Conservation (phyloP, 2,888 invertebrate species). For the Cosmia pyralina region DNA sequence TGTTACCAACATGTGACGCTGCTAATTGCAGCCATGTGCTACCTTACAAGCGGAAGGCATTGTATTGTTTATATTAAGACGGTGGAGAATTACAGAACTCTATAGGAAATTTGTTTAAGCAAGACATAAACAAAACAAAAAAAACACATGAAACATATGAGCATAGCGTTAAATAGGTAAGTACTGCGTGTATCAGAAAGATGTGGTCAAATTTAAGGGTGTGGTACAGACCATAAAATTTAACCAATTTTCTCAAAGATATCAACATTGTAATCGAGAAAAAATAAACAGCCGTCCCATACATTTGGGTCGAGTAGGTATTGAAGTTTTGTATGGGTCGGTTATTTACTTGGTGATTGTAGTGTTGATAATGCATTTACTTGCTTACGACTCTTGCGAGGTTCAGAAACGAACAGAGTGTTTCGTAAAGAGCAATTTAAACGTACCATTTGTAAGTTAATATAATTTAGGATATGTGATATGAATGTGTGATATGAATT, state of each 20-base stretch:
- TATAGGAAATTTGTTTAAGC: background rate
- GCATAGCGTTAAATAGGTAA: no score
- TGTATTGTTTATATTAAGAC: slow-evolving; percentile 6
- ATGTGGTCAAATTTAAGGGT: no score
- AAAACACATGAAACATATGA: no score
- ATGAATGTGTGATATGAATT: no score
- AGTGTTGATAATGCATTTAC: background rate
- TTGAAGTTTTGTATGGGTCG: no score
- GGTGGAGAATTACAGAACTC: background rate
- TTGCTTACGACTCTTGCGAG: background rate
- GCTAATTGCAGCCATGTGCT: slow-evolving; percentile 44
- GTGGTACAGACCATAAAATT: no score
- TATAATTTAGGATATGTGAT: background rate
- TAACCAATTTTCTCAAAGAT: no score
- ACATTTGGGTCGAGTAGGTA: no score
- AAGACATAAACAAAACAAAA: no score
- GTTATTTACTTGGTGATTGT: background rate
- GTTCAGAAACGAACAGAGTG: background rate
- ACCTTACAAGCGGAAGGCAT: slow-evolving; percentile 20
- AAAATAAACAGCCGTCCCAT: no score
- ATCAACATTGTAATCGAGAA: no score
- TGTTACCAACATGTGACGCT: slow-evolving; percentile 41
- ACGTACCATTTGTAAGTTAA: background rate
- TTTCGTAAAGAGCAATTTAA: background rate
- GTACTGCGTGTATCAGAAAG: no score